phyloP scores from a whole-genome alignment of 2,888 invertebrate species.

The Drosophila antonietae region DNA sequence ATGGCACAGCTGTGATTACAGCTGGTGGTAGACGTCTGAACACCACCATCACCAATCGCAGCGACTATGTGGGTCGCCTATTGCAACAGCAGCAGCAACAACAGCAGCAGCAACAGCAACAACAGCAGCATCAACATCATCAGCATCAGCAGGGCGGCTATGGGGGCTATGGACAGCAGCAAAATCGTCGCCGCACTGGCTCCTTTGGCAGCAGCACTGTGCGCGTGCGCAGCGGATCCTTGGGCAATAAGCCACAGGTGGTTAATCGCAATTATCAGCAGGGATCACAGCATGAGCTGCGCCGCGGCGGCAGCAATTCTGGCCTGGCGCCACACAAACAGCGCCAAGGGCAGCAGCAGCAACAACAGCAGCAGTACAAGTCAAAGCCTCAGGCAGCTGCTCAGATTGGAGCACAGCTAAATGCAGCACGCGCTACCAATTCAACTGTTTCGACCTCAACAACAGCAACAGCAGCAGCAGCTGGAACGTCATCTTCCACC shows the following conservation, averaged over 20 bases:
- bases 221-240: slow-evolving; percentile 83
- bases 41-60: slow-evolving; percentile 84
- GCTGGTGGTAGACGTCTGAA: slow-evolving; percentile 79
- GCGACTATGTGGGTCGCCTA: slow-evolving; percentile 83
- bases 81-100: slow-evolving; percentile 80
- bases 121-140: slow-evolving; percentile 62
- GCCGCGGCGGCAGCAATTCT: slow-evolving; percentile 81
- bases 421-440: slow-evolving; percentile 54
- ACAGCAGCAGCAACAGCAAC: slow-evolving; percentile 73
- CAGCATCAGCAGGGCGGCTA: slow-evolving; percentile 64
- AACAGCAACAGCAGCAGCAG: neutral
- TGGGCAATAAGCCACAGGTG: slow-evolving; percentile 84
- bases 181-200: slow-evolving; percentile 83
- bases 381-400: slow-evolving; percentile 61
- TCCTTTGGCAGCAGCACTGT: slow-evolving; percentile 84
- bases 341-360: slow-evolving; percentile 56
- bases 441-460: slow-evolving; percentile 39
- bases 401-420: slow-evolving; percentile 64
- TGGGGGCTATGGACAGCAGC: slow-evolving; percentile 66
- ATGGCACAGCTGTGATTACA: slow-evolving; percentile 83
- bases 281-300: slow-evolving; percentile 79
- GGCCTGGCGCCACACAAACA: slow-evolving; percentile 75
- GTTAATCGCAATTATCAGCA: slow-evolving; percentile 83
- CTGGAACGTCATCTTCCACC: slow-evolving; percentile 44
- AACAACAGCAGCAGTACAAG: slow-evolving; percentile 61